Conservation (phyloP, 2,888 invertebrate species). For the Tigriopus californicus region DNA sequence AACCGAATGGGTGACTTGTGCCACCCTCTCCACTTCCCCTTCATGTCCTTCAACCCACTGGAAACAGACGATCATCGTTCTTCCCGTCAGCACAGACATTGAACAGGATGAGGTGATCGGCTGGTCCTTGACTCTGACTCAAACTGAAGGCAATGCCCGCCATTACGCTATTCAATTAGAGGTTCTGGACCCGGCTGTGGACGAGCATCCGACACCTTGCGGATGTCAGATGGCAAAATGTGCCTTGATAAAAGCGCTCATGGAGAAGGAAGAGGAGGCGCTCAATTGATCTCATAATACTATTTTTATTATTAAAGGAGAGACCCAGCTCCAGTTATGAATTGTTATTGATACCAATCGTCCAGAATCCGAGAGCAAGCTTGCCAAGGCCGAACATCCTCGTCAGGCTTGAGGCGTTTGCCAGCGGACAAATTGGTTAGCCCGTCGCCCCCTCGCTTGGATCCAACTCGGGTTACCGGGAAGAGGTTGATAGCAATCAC, state of each 20-base stretch:
- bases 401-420: too few species aligned
- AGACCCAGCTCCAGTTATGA: too few species aligned
- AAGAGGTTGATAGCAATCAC: too few species aligned
- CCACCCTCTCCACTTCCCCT: constrained; percentile 39
- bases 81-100: constrained; percentile 36
- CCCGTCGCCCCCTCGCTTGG: too few species aligned
- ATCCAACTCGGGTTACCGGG: too few species aligned
- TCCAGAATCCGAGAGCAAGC: too few species aligned
- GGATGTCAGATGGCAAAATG: constrained; percentile 32
- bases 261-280: not conserved
- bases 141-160: constrained; percentile 35
- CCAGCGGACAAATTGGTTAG: too few species aligned
- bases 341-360: too few species aligned
- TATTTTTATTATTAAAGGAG: too few species aligned
- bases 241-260: not conserved
- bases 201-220: constrained; percentile 57
- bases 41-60: constrained; percentile 41
- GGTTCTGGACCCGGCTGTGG: constrained; percentile 43
- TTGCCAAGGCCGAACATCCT: too few species aligned
- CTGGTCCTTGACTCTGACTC: constrained; percentile 43
- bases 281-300: not conserved
- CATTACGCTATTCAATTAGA: constrained; percentile 49
- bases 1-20: constrained; percentile 19
- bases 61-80: constrained; percentile 53
- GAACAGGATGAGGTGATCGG: constrained; percentile 24